phyloP scores from a whole-genome alignment of 2,797 vertebrate species.

The Danio albolineatus region DNA sequence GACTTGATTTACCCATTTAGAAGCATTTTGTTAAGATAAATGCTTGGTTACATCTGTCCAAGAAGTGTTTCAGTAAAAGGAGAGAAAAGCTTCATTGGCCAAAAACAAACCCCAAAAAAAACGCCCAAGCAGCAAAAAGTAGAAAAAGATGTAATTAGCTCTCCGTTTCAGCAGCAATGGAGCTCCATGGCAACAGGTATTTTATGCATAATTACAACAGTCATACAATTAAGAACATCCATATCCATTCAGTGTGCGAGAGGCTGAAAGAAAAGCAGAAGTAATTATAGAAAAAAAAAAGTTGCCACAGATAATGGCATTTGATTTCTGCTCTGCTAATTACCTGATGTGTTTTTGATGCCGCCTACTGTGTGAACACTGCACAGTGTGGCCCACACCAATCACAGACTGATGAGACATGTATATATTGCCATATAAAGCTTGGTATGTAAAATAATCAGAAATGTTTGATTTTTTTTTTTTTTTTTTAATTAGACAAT shows the following conservation, averaged over 20 bases:
- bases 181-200: conserved; percentile 65
- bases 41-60: background rate
- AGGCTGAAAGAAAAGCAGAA: conserved; percentile 54
- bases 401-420: background rate
- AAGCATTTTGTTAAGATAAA: background rate
- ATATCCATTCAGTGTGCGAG: conserved; percentile 26
- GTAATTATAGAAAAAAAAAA: conserved; percentile 62
- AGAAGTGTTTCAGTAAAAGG: background rate
- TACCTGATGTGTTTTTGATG: conserved; percentile 62
- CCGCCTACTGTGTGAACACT: conserved; percentile 51
- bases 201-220: conserved; percentile 52
- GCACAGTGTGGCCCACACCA: conserved; percentile 29
- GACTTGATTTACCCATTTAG: background rate
- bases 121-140: background rate
- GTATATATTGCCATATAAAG: background rate
- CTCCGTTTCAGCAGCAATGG: conserved; percentile 43
- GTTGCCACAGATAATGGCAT: conserved; percentile 50
- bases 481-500: background rate
- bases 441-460: background rate
- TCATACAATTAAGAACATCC: conserved; percentile 58
- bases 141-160: conserved; percentile 17
- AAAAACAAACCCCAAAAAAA: conserved; percentile 4
- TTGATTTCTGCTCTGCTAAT: conserved; percentile 57
- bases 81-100: background rate
- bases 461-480: background rate